Evolutionary conservation across 1,140 invertebrate genomes (phyloP).

Genomic region (Carposina sasakii): DNA sequence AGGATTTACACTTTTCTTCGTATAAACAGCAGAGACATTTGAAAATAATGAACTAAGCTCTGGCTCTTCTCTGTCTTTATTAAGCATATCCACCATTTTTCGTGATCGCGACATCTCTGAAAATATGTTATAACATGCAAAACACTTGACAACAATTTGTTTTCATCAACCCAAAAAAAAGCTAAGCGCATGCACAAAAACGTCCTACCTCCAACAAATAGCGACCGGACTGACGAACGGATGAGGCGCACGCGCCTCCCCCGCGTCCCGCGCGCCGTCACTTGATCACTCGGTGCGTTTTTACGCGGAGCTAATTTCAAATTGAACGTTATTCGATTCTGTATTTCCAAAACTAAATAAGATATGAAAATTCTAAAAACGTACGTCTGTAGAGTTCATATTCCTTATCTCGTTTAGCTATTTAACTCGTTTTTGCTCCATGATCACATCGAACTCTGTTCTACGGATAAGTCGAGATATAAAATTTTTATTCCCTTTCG

Average conservation of each 20-base stretch:
- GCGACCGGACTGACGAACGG: conserved; percentile 11
- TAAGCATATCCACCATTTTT: conserved; percentile 2
- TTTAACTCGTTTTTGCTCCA: background rate
- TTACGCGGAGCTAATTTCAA: conserved; percentile 3
- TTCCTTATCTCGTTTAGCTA: conserved; percentile 9
- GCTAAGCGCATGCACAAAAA: background rate
- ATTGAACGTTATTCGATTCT: conserved; percentile 13
- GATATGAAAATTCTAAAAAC: conserved; percentile 16
- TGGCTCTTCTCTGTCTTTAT: background rate
- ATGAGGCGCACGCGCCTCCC: conserved; percentile 13
- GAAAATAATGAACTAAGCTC: background rate
- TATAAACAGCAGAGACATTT: background rate
- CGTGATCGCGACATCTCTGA: conserved; percentile 5
- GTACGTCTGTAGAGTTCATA: conserved; percentile 9
- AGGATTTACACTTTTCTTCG: background rate
- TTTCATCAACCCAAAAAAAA: background rate
- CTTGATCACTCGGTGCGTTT: conserved; percentile 5
- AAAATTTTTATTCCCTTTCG: no score
- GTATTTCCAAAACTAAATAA: conserved; percentile 16
- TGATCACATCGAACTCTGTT: no score
- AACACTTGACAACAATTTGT: background rate
- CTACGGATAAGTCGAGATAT: no score
- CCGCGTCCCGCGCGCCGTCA: conserved; percentile 8
- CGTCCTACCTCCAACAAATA: conserved; percentile 10
- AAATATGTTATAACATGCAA: background rate